Evolutionary conservation across 2,113 vertebrate species (phyloP).

Genomic region (Vireo altiloquus): DNA sequence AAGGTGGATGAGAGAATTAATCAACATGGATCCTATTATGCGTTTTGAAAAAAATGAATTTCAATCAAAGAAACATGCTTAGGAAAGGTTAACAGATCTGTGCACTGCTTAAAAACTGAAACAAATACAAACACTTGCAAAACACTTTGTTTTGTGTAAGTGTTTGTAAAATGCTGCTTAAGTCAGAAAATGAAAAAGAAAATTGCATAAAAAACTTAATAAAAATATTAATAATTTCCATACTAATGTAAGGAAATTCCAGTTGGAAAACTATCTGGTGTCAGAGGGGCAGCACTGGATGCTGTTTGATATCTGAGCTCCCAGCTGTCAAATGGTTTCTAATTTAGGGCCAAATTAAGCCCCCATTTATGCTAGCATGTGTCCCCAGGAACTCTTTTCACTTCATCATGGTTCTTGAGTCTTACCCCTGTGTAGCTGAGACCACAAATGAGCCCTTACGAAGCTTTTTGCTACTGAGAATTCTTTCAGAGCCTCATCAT

Average conservation of each 20-base stretch:
- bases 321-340: slow-evolving; percentile 1
- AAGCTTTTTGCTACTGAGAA: slow-evolving; percentile 6
- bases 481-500: slow-evolving; percentile 15
- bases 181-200: background rate
- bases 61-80: background rate
- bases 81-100: background rate
- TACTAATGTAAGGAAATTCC: background rate
- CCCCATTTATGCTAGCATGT: background rate
- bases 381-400: background rate
- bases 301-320: background rate
- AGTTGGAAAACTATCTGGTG: background rate
- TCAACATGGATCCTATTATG: background rate
- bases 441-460: background rate
- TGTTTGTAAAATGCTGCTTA: background rate
- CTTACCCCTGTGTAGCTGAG: background rate
- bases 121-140: background rate
- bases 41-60: background rate
- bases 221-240: background rate
- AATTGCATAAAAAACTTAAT: background rate
- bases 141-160: background rate
- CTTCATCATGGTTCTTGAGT: background rate
- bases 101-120: background rate
- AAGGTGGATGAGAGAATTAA: background rate
- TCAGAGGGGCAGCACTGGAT: background rate
- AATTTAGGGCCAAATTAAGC: slow-evolving; percentile 32